Conservation (phyloP, 2,797 vertebrate species). For the Trematomus bernacchii region DNA sequence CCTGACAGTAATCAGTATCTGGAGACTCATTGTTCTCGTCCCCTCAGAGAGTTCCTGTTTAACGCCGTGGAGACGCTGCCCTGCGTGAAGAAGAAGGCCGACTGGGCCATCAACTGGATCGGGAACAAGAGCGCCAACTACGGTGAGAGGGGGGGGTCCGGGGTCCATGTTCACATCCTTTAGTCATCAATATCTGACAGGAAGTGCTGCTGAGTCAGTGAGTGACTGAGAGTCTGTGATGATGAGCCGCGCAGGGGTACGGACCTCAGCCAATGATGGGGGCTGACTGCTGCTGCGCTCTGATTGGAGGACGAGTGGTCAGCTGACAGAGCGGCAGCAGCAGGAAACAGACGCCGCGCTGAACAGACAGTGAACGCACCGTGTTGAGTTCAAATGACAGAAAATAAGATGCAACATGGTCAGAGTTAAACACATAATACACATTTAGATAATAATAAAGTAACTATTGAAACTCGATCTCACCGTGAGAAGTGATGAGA, state of each 20-base stretch:
- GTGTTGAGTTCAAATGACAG: no score
- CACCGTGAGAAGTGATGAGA: no score
- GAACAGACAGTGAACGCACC: conserved; percentile 55
- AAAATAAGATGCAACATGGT: no score
- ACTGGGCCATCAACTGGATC: conserved; percentile 98
- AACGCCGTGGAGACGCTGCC: conserved; percentile 95
- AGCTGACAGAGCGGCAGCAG: conserved; percentile 53
- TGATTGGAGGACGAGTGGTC: conserved; percentile 61
- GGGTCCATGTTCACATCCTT: background rate
- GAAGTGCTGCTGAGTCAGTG: no score
- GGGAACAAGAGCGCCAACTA: conserved; percentile 91
- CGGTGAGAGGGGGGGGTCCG: conserved; percentile 79
- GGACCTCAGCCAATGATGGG: conserved; percentile 95
- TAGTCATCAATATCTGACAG: no score
- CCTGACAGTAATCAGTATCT: no score
- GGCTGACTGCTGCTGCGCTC: conserved; percentile 66
- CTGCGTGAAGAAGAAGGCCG: conserved; percentile 98
- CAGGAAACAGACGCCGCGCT: conserved; percentile 79
- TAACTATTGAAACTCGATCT: no score
- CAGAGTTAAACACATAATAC: no score
- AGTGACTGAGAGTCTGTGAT: no score
- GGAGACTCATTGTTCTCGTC: no score
- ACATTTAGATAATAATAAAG: no score
- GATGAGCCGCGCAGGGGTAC: conserved; percentile 75
- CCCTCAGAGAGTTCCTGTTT: conserved; percentile 92